A percentile compares a stretch with the other conserved stretches of the same genome.
phyloP scores from a whole-genome alignment of 2,113 vertebrate species.

The Cyprinodon tularosa region DNA sequence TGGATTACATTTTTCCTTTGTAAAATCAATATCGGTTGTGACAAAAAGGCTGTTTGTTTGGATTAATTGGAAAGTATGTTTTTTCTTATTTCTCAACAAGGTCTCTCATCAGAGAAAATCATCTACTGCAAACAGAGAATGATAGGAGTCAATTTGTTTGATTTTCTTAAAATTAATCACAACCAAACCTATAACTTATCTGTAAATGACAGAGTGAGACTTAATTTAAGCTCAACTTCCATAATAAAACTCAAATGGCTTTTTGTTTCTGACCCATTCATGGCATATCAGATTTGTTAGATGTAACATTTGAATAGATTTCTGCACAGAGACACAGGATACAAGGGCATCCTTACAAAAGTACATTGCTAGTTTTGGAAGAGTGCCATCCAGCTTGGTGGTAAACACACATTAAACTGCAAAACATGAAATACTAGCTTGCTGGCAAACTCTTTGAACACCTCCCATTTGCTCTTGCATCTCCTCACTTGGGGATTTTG shows the following conservation, averaged over 20 bases:
- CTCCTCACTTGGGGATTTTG: slow-evolving; percentile 55
- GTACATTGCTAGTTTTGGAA: slow-evolving; percentile 28
- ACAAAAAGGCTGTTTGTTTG: neutral
- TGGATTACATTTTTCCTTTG: no score
- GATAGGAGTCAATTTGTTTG: neutral
- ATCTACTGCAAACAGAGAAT: neutral
- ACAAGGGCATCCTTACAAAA: slow-evolving; percentile 42
- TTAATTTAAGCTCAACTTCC: neutral
- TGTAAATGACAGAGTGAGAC: neutral
- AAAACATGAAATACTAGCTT: slow-evolving; percentile 7
- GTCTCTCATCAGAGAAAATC: no score
- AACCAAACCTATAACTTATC: neutral
- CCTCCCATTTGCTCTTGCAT: slow-evolving; percentile 55
- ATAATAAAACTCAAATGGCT: no score
- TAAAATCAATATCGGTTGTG: no score
- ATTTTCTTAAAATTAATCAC: neutral
- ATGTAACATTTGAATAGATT: neutral
- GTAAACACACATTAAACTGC: slow-evolving; percentile 34
- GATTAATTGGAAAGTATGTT: no score
- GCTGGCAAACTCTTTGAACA: slow-evolving; percentile 31
- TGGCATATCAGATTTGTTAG: neutral
- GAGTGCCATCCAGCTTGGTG: slow-evolving; percentile 26
- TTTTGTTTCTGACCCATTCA: no score
- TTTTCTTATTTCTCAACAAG: no score
- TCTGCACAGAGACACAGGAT: slow-evolving; percentile 1